Conservation (phyloP, 2,888 invertebrate species). For the Ectemnius continuus region DNA sequence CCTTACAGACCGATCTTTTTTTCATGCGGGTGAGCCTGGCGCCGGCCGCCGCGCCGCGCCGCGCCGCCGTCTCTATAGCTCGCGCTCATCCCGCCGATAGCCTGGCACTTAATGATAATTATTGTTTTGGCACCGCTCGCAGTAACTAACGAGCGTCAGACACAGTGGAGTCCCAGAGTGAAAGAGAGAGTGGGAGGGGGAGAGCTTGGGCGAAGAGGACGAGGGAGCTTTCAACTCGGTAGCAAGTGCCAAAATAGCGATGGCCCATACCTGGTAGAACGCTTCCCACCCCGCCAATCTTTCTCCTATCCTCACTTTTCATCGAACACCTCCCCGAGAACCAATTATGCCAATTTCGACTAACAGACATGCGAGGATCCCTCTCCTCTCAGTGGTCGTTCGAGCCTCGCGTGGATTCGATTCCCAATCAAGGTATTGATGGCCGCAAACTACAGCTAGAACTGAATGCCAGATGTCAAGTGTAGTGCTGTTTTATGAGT, state of each 20-base stretch:
- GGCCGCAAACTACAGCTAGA: too few species aligned
- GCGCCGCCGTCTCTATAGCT: conserved; percentile 20
- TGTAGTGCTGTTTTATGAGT: too few species aligned
- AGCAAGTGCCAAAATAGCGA: conserved; percentile 49
- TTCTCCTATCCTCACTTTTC: too few species aligned
- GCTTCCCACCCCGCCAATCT: conserved; percentile 13
- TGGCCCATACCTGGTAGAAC: conserved; percentile 48
- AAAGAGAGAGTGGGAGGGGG: conserved; percentile 10
- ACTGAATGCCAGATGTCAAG: too few species aligned
- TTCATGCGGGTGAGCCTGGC: conserved; percentile 33
- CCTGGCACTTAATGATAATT: conserved; percentile 32
- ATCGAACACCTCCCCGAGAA: too few species aligned
- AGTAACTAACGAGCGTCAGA: neutral
- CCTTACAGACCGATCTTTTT: conserved; percentile 28
- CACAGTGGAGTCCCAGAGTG: conserved; percentile 15
- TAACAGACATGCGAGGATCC: too few species aligned
- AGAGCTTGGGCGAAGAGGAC: conserved; percentile 23
- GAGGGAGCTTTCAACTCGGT: conserved; percentile 25
- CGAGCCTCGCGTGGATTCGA: too few species aligned
- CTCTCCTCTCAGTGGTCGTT: too few species aligned
- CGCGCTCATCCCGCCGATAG: conserved; percentile 22
- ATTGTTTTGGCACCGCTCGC: conserved; percentile 38
- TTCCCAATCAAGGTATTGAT: too few species aligned
- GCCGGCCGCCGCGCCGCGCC: neutral
- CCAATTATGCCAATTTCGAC: too few species aligned